Evolutionary conservation across 2,797 vertebrate genomes (phyloP).

Genomic region (Apogon talboti): DNA sequence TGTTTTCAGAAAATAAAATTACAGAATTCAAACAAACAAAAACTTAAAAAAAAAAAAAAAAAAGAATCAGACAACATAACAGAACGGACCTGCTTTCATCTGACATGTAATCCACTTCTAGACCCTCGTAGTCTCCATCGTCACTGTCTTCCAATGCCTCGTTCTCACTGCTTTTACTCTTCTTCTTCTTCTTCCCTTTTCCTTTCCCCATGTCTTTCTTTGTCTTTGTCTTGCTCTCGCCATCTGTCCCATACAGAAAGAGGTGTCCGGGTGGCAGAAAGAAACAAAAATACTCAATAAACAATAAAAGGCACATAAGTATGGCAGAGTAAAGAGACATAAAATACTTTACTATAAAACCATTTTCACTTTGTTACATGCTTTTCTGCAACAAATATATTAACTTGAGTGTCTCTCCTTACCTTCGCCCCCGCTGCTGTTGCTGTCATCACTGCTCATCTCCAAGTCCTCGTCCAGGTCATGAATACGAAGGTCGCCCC

Average conservation of each 20-base stretch:
- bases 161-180: conserved; percentile 84
- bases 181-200: conserved; percentile 89
- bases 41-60: neutral
- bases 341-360: too few relatives aligned
- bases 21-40: neutral
- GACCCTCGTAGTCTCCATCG: conserved; percentile 92
- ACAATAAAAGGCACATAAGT: neutral
- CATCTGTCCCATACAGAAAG: conserved; percentile 65
- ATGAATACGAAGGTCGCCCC: conserved; percentile 89
- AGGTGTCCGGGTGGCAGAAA: neutral
- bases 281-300: neutral
- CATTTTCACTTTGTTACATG: neutral
- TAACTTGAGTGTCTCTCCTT: conserved; percentile 25
- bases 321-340: neutral
- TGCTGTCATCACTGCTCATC: conserved; percentile 90
- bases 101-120: conserved; percentile 95
- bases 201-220: conserved; percentile 78
- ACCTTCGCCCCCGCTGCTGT: conserved; percentile 89
- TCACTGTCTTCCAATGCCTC: conserved; percentile 94
- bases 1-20: conserved; percentile 44
- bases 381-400: too few relatives aligned
- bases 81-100: conserved; percentile 91
- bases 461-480: conserved; percentile 93
- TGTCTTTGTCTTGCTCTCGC: conserved; percentile 78
- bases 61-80: neutral